Percentiles rank a stretch among this genome's conserved stretches.
phyloP scores from a whole-genome alignment of 2,797 vertebrate genomes.

The Alosa sapidissima region DNA sequence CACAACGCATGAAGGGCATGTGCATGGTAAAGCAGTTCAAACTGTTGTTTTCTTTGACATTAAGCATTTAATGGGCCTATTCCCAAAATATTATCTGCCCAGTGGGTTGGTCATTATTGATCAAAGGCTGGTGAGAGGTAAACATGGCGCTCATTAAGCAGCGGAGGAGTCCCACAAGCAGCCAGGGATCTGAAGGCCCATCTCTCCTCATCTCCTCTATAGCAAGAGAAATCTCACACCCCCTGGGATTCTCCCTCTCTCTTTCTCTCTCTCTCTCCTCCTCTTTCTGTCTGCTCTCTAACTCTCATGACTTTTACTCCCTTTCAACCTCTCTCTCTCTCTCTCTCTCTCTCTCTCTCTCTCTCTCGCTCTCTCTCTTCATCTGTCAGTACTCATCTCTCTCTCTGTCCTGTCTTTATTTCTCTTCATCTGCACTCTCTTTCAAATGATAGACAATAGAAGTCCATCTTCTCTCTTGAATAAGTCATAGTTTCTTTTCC shows the following conservation, averaged over 20 bases:
- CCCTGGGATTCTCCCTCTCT: background rate
- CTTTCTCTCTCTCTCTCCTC: background rate
- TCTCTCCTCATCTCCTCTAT: slow-evolving; percentile 39
- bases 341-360: slow-evolving; percentile 16
- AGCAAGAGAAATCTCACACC: background rate
- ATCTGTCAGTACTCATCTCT: background rate
- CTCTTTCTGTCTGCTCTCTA: background rate
- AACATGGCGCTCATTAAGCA: slow-evolving; percentile 70
- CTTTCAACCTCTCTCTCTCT: background rate
- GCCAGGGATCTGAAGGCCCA: background rate
- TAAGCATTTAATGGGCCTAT: background rate
- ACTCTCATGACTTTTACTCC: background rate
- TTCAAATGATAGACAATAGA: background rate
- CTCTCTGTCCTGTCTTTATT: background rate
- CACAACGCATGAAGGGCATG: background rate
- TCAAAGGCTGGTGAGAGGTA: slow-evolving; percentile 69
- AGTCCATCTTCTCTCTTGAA: background rate
- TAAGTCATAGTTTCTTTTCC: background rate
- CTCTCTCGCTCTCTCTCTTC: slow-evolving; percentile 31
- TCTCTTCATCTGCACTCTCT: background rate
- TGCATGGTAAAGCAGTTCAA: background rate
- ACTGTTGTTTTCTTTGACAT: slow-evolving; percentile 9
- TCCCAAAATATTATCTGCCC: slow-evolving; percentile 3
- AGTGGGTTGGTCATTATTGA: slow-evolving; percentile 51
- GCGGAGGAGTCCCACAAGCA: slow-evolving; percentile 70